Percentiles rank a stretch among this genome's conserved stretches.
phyloP scores from a whole-genome alignment of 2,113 vertebrate species.

The Scalopus aquaticus region DNA sequence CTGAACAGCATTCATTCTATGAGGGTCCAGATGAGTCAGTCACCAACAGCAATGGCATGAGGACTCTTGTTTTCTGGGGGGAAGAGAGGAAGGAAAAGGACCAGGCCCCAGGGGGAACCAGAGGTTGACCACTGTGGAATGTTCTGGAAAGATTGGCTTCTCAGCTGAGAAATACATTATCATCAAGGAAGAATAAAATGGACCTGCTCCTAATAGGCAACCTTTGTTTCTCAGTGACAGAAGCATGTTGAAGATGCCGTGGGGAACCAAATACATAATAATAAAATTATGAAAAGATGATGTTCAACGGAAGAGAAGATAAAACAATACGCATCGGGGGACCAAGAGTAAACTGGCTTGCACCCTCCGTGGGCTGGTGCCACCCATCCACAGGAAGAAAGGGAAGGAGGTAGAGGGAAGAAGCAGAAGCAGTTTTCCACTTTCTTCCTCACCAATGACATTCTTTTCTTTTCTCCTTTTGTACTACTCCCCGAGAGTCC shows the following conservation, averaged over 20 bases:
- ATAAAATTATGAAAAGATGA: slow-evolving; percentile 83
- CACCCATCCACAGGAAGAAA: slow-evolving; percentile 72
- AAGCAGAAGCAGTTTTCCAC: slow-evolving; percentile 48
- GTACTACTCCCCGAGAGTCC: slow-evolving; percentile 57
- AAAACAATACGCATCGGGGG: slow-evolving; percentile 72
- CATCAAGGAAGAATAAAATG: slow-evolving; percentile 58
- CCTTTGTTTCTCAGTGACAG: slow-evolving; percentile 81
- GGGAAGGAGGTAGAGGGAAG: slow-evolving; percentile 80
- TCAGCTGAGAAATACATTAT: slow-evolving; percentile 67
- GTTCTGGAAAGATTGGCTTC: slow-evolving; percentile 64
- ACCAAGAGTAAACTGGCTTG: slow-evolving; percentile 75
- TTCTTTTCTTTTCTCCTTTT: slow-evolving; percentile 81
- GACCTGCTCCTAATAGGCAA: slow-evolving; percentile 74
- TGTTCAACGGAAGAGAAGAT: slow-evolving; percentile 80
- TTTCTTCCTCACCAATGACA: slow-evolving; percentile 72
- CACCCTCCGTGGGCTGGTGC: slow-evolving; percentile 76
- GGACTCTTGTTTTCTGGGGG: slow-evolving; percentile 69
- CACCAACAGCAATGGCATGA: slow-evolving; percentile 96
- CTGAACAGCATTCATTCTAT: slow-evolving; percentile 97
- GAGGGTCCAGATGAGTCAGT: slow-evolving; percentile 97
- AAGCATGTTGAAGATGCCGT: slow-evolving; percentile 80
- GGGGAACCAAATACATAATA: slow-evolving; percentile 79
- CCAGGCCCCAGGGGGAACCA: slow-evolving; percentile 69
- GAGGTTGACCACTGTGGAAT: slow-evolving; percentile 66
- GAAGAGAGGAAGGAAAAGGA: slow-evolving; percentile 76